phyloP scores from a whole-genome alignment of 1,140 invertebrate species.

The Eriosoma lanigerum region DNA sequence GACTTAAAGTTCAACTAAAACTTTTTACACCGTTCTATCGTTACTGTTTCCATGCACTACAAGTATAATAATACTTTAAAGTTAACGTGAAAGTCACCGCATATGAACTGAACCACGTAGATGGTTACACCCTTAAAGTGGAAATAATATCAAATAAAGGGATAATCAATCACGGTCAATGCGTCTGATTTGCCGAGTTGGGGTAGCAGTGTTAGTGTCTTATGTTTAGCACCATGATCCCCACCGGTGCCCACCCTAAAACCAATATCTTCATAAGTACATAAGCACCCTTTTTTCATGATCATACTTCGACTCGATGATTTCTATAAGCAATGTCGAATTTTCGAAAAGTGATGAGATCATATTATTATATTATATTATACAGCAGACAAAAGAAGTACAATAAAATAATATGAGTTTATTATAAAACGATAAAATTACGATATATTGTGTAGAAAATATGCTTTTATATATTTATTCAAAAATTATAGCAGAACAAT shows the following conservation, averaged over 20 bases:
- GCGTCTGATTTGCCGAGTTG: slow-evolving; percentile 25
- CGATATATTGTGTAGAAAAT: too few relatives aligned
- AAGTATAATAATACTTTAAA: slow-evolving; percentile 21
- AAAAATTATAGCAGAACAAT: too few relatives aligned
- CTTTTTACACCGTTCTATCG: background rate
- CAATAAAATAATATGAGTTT: too few relatives aligned
- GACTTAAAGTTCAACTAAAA: slow-evolving; percentile 8
- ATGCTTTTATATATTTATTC: too few relatives aligned
- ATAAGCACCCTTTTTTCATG: too few relatives aligned
- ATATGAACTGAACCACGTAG: background rate
- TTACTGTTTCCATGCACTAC: slow-evolving; percentile 7
- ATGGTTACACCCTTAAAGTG: background rate
- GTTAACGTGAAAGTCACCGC: background rate
- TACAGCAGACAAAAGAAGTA: too few relatives aligned
- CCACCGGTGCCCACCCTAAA: background rate
- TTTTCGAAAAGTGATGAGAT: too few relatives aligned
- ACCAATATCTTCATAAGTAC: background rate
- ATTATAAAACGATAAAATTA: too few relatives aligned
- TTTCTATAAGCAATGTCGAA: too few relatives aligned
- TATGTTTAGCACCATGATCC: slow-evolving; percentile 1
- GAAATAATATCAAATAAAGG: slow-evolving; percentile 16
- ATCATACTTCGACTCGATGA: too few relatives aligned
- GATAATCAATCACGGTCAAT: slow-evolving; percentile 28
- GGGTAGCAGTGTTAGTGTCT: background rate
- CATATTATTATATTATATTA: too few relatives aligned